Evolutionary conservation across 2,797 vertebrate genomes (phyloP).

Genomic region (Fringilla coelebs): DNA sequence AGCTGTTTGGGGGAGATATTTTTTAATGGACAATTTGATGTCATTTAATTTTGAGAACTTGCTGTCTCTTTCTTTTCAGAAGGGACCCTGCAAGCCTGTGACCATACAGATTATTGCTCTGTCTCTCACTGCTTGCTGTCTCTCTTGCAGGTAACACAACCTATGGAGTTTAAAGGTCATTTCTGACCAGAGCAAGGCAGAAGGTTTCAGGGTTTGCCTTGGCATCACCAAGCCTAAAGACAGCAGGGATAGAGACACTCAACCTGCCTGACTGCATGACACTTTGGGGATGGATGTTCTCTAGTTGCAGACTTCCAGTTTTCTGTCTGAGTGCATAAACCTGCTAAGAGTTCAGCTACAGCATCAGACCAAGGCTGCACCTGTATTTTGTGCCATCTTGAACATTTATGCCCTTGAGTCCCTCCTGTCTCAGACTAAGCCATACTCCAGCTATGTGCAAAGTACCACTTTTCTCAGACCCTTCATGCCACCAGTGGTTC

Average conservation of each 20-base stretch:
- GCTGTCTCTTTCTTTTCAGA: not conserved
- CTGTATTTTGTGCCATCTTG: not conserved
- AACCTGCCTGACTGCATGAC: not conserved
- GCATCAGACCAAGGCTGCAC: not conserved
- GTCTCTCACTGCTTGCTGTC: not conserved
- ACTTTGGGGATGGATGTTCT: not conserved
- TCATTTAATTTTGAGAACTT: conserved; percentile 22
- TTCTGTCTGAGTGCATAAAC: not conserved
- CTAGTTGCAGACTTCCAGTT: accelerated
- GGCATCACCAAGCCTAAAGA: not conserved
- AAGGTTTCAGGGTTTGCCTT: not conserved
- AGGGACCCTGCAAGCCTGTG: not conserved
- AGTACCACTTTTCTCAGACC: not conserved
- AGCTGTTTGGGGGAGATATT: conserved; percentile 36
- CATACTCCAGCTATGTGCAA: not conserved
- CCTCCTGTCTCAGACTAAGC: not conserved
- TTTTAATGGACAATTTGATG: conserved; percentile 14
- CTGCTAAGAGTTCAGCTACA: not conserved
- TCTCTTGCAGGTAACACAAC: not conserved
- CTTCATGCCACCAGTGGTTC: not conserved
- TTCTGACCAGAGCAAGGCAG: not conserved
- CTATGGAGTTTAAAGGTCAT: accelerated
- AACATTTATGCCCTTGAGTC: not conserved
- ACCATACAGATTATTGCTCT: not conserved
- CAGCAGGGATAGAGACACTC: not conserved